Evolutionary conservation across 2,888 invertebrate genomes (phyloP).

Genomic region (Autographa gamma): DNA sequence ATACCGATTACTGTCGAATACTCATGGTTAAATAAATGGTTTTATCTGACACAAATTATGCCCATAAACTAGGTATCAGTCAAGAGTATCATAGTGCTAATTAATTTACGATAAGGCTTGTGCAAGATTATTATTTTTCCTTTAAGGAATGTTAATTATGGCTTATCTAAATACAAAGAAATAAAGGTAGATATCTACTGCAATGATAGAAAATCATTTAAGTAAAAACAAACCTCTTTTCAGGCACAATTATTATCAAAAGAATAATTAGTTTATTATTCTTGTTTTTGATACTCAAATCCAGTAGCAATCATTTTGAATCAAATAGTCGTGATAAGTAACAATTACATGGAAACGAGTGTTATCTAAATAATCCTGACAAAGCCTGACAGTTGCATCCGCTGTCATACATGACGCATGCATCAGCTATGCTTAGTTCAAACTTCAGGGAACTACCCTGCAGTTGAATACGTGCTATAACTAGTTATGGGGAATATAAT

Average conservation of each 20-base stretch:
- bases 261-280: too few species aligned
- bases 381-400: not conserved
- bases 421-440: not conserved
- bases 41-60: conserved; percentile 3
- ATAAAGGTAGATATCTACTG: not conserved
- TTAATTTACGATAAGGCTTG: not conserved
- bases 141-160: not conserved
- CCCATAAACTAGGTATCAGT: not conserved
- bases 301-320: not conserved
- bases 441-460: not conserved
- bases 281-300: too few species aligned
- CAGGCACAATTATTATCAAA: too few species aligned
- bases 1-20: not conserved
- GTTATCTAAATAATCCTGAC: not conserved
- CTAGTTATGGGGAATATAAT: too few species aligned
- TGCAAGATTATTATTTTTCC: not conserved
- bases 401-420: not conserved
- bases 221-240: too few species aligned
- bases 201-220: too few species aligned
- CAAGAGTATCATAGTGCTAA: not conserved
- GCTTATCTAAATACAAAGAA: not conserved
- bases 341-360: not conserved
- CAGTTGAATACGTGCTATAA: not conserved
- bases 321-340: not conserved
- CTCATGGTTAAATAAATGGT: conserved; percentile 7